Evolutionary conservation across 2,888 invertebrate genomes (phyloP).

Genomic region (Torymus texanus): DNA sequence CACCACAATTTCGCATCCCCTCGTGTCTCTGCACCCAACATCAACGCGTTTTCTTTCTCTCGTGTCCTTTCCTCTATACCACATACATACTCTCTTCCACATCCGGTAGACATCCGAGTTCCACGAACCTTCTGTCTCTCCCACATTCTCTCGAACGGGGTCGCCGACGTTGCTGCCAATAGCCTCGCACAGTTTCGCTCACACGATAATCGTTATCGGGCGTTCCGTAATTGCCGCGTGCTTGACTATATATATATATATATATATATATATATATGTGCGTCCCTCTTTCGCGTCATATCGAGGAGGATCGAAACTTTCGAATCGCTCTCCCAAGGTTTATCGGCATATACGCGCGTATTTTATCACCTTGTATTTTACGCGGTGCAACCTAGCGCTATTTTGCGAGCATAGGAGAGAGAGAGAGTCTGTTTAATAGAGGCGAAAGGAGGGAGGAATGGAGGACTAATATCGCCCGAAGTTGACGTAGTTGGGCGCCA

Average conservation of each 20-base stretch:
- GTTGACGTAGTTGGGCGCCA: no score
- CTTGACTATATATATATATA: background rate
- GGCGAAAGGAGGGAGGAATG: no score
- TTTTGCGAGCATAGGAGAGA: background rate
- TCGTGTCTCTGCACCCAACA: no score
- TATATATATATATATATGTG: background rate
- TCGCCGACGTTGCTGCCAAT: constrained; percentile 25
- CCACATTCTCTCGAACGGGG: constrained; percentile 16
- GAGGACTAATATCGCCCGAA: no score
- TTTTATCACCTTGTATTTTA: constrained; percentile 47
- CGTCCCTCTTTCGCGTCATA: constrained; percentile 7
- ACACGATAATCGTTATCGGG: constrained; percentile 47
- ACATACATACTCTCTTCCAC: background rate
- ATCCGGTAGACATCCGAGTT: constrained; percentile 12
- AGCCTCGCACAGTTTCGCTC: constrained; percentile 30
- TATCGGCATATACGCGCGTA: constrained; percentile 18
- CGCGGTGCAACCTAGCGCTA: background rate
- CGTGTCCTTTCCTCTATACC: no score
- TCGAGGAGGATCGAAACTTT: constrained; percentile 24
- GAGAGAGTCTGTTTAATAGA: constrained; percentile 13
- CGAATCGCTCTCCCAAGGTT: constrained; percentile 21
- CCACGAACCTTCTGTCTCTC: background rate
- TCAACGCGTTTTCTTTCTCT: no score
- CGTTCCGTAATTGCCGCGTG: constrained; percentile 35
- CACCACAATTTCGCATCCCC: no score